phyloP scores from a whole-genome alignment of 2,888 invertebrate genomes.

The Morpho helenor region DNA sequence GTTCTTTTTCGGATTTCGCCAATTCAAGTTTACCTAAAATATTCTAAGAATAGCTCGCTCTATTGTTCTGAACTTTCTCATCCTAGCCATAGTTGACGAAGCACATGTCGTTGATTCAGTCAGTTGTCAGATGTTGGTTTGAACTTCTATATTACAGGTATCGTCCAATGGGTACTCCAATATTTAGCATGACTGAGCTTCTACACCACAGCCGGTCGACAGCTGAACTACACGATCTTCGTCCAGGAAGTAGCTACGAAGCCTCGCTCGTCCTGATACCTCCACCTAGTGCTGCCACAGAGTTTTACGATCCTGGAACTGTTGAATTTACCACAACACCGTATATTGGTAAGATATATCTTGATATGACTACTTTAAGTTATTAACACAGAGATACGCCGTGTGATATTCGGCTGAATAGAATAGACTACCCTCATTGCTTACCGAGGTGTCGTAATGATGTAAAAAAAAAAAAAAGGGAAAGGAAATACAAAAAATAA shows the following conservation, averaged over 20 bases:
- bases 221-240: constrained; percentile 87
- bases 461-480: too few relatives aligned
- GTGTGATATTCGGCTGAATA: too few relatives aligned
- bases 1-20: too few relatives aligned
- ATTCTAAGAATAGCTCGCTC: too few relatives aligned
- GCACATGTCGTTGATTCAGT: background rate
- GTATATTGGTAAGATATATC: constrained; percentile 76
- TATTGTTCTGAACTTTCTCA: too few relatives aligned
- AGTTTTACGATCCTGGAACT: constrained; percentile 85
- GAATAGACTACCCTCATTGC: too few relatives aligned
- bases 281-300: constrained; percentile 87
- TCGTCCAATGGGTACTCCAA: constrained; percentile 88
- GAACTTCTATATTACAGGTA: constrained; percentile 71
- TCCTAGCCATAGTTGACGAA: background rate
- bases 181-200: constrained; percentile 90
- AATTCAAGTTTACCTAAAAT: too few relatives aligned
- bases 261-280: constrained; percentile 91
- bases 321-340: constrained; percentile 86
- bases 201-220: constrained; percentile 89
- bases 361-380: background rate
- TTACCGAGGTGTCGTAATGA: too few relatives aligned
- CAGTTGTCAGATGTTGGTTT: too few relatives aligned
- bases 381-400: too few relatives aligned
- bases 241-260: constrained; percentile 89
- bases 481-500: too few relatives aligned